These are phyloP conservation scores for Scarus forsteni DNA, from an alignment of 2,797 vertebrate genomes.

Conservation along the genomic window DNA sequence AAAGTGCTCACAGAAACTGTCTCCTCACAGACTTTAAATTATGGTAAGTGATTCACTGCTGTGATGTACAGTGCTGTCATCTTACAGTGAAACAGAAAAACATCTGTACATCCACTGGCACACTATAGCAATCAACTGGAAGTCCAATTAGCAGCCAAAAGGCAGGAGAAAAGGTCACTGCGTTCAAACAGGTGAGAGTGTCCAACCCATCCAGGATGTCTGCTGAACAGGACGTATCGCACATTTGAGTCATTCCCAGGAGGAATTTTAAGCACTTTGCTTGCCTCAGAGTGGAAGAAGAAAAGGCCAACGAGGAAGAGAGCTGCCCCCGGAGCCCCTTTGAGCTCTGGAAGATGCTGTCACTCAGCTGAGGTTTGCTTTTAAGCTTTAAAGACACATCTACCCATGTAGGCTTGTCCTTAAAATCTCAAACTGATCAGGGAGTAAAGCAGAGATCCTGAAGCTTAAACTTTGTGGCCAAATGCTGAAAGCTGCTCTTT, in stretches of 20 bases:
- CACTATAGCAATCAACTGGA: background rate
- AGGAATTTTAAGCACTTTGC: background rate
- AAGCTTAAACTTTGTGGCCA: too few relatives aligned
- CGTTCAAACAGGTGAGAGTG: conserved; percentile 10
- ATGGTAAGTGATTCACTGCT: background rate
- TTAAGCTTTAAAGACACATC: conserved; percentile 9
- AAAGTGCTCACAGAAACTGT: background rate
- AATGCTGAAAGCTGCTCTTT: background rate
- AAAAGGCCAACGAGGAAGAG: background rate
- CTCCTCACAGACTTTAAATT: background rate
- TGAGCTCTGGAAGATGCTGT: background rate
- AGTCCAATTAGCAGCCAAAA: conserved; percentile 19
- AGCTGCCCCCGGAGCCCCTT: background rate
- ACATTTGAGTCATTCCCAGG: conserved; percentile 4
- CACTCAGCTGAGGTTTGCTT: conserved; percentile 11
- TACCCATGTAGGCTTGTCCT: conserved; percentile 4
- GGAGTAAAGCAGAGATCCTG: too few relatives aligned
- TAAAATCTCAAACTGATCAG: too few relatives aligned
- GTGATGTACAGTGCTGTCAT: background rate
- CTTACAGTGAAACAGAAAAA: background rate
- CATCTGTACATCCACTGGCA: background rate
- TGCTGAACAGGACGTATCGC: conserved; percentile 1
- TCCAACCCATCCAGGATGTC: conserved; percentile 3
- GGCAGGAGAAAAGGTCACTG: background rate
- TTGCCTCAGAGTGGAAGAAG: conserved; percentile 3